These are phyloP conservation scores for Brotula barbata DNA, from an alignment of 2,797 vertebrate species.

Conservation along the genomic window DNA sequence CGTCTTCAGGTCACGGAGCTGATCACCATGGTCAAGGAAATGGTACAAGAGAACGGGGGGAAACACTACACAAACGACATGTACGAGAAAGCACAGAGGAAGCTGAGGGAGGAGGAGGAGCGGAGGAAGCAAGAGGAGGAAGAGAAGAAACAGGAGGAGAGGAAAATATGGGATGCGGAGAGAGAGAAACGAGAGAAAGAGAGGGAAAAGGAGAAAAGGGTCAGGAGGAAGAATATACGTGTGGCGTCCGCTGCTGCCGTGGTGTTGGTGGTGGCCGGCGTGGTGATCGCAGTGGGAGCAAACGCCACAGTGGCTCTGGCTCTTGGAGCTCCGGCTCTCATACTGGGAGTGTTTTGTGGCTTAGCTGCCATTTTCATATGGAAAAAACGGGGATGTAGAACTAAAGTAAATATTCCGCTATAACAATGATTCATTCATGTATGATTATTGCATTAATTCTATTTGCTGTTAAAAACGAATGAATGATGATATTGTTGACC, in stretches of 20 bases:
- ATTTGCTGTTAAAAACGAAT: neutral
- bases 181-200: slow-evolving; percentile 60
- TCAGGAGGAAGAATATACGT: slow-evolving; percentile 50
- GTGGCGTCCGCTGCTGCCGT: slow-evolving; percentile 58
- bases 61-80: slow-evolving; percentile 76
- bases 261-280: slow-evolving; percentile 62
- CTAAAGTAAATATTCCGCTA: slow-evolving; percentile 43
- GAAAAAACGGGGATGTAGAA: slow-evolving; percentile 65
- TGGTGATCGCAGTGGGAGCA: slow-evolving; percentile 68
- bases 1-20: slow-evolving; percentile 69
- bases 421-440: slow-evolving; percentile 12
- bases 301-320: slow-evolving; percentile 66
- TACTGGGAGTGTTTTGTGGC: slow-evolving; percentile 63
- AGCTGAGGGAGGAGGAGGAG: slow-evolving; percentile 68
- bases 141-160: slow-evolving; percentile 68
- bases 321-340: slow-evolving; percentile 65
- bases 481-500: no score
- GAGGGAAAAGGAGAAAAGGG: slow-evolving; percentile 56
- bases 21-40: slow-evolving; percentile 70
- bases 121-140: slow-evolving; percentile 58
- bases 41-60: slow-evolving; percentile 71
- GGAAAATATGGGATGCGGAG: slow-evolving; percentile 68
- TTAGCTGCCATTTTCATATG: slow-evolving; percentile 63
- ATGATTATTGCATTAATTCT: neutral
- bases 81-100: slow-evolving; percentile 72